Conservation (phyloP, 2,113 vertebrate genomes). For the Perccottus glenii region DNA sequence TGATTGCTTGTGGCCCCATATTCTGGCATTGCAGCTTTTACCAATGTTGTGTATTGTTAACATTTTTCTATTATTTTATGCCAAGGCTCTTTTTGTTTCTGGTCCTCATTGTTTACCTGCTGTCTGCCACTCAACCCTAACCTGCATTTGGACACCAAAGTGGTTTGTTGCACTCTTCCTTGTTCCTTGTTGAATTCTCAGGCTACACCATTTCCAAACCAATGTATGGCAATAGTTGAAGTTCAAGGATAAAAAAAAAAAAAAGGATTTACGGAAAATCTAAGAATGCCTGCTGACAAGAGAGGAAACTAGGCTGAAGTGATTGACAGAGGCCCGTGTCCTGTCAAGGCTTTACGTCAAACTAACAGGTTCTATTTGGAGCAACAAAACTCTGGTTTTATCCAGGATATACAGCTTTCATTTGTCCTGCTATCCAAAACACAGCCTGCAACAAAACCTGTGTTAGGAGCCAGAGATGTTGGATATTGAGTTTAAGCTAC, state of each 20-base stretch:
- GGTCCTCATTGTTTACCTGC: too few relatives aligned
- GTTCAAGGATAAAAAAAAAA: not conserved
- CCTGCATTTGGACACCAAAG: too few relatives aligned
- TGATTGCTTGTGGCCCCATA: too few relatives aligned
- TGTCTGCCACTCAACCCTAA: too few relatives aligned
- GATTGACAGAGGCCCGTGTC: not conserved
- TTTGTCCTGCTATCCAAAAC: not conserved
- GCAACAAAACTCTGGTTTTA: not conserved
- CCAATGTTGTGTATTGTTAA: too few relatives aligned
- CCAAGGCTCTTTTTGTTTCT: too few relatives aligned
- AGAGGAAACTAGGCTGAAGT: not conserved
- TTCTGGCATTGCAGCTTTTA: too few relatives aligned
- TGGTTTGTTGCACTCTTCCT: too few relatives aligned
- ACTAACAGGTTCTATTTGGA: slow-evolving; percentile 11
- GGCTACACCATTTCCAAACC: slow-evolving; percentile 10
- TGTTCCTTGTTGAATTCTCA: not conserved
- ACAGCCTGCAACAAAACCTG: not conserved
- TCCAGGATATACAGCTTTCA: slow-evolving; percentile 2
- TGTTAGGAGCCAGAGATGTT: not conserved
- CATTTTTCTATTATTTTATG: too few relatives aligned
- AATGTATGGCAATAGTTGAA: slow-evolving; percentile 2
- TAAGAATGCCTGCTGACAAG: not conserved
- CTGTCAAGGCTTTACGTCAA: slow-evolving; percentile 12
- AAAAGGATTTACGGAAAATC: not conserved
- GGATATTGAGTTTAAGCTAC: not conserved